Conservation (phyloP, 2,888 invertebrate species). For the Agrotis segetum region DNA sequence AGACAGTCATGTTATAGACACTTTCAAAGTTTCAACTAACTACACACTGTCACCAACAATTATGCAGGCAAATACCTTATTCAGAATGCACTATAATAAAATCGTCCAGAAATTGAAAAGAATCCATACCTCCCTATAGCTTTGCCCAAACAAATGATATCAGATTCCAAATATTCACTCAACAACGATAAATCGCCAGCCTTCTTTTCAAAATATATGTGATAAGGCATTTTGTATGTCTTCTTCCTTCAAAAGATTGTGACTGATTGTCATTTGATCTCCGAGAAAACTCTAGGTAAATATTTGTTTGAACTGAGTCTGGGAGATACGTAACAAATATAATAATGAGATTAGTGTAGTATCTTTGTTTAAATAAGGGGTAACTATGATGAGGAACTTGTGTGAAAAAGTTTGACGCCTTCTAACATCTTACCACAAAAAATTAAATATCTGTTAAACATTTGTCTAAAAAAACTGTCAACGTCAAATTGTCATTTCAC, state of each 20-base stretch:
- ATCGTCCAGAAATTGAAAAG: too few relatives aligned
- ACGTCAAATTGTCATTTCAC: too few relatives aligned
- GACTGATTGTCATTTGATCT: conserved; percentile 12
- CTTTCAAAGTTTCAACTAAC: not conserved
- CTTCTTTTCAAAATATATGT: conserved; percentile 52
- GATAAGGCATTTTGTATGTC: conserved; percentile 47
- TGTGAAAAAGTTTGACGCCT: too few relatives aligned
- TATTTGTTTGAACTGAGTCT: conserved; percentile 26
- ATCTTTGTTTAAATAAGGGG: conserved; percentile 28
- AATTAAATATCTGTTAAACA: too few relatives aligned
- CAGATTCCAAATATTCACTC: conserved; percentile 51
- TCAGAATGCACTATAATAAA: too few relatives aligned
- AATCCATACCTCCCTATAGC: conserved; percentile 32
- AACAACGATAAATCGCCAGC: conserved; percentile 49
- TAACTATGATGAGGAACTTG: not conserved
- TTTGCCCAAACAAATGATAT: conserved; percentile 35
- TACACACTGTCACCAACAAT: not conserved
- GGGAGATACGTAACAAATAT: conserved; percentile 37
- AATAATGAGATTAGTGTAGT: conserved; percentile 28
- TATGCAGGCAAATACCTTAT: too few relatives aligned
- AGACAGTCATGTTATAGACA: not conserved
- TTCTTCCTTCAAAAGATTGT: not conserved
- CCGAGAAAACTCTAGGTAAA: conserved; percentile 9
- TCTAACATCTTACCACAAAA: too few relatives aligned
- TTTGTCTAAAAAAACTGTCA: too few relatives aligned